These are phyloP conservation scores for Oophaga pumilio DNA, from an alignment of 2,113 vertebrate species.

Conservation along the genomic window DNA sequence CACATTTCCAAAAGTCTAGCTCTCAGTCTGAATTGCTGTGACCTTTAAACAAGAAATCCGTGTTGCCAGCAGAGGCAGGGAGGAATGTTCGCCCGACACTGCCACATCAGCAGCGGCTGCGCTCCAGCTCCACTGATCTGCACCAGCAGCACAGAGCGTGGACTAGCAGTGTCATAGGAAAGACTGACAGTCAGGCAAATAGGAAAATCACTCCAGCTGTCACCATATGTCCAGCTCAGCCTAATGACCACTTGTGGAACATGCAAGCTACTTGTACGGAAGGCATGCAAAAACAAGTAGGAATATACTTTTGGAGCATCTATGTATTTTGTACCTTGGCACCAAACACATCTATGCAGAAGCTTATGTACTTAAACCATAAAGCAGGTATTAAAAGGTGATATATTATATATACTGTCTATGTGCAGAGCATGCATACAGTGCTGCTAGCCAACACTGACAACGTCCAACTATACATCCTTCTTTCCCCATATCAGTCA, in stretches of 20 bases:
- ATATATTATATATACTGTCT: background rate
- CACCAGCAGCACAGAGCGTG: background rate
- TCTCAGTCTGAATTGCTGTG: slow-evolving; percentile 59
- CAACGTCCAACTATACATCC: background rate
- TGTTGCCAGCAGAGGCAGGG: slow-evolving; percentile 61
- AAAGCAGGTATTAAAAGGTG: background rate
- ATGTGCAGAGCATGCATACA: background rate
- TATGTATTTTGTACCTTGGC: too few species aligned
- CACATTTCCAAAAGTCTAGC: background rate
- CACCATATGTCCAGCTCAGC: background rate
- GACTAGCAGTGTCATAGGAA: background rate
- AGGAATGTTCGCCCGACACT: slow-evolving; percentile 65
- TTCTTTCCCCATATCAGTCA: background rate
- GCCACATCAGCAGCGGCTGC: slow-evolving; percentile 67
- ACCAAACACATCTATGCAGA: background rate
- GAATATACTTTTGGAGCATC: too few species aligned
- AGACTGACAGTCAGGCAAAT: background rate
- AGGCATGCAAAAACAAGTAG: background rate
- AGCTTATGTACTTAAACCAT: background rate
- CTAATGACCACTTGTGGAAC: background rate
- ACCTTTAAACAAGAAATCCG: slow-evolving; percentile 65
- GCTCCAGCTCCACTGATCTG: background rate
- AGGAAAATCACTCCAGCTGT: background rate
- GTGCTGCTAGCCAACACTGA: background rate
- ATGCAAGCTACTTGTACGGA: background rate